Evolutionary conservation across 2,888 invertebrate genomes (phyloP).

Genomic region (Leptothorax acervorum): DNA sequence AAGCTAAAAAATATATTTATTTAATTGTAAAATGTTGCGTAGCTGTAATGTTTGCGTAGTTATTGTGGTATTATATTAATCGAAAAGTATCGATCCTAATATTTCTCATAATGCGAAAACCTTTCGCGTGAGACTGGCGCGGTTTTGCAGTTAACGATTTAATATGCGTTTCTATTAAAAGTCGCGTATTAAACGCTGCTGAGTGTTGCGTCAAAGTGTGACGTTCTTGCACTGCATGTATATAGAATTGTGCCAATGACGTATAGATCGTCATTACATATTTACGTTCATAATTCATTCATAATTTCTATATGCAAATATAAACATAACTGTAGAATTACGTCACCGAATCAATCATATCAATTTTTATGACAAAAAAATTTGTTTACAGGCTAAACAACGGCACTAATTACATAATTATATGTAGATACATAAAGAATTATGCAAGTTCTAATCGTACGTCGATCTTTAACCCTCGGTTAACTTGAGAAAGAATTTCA

Average conservation of each 20-base stretch:
- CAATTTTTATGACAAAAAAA: not conserved
- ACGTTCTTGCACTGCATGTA: not conserved
- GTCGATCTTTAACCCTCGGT: not conserved
- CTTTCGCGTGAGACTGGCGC: not conserved
- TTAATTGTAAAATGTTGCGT: not conserved
- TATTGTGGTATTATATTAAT: not conserved
- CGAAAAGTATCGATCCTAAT: not conserved
- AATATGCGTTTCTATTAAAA: slow-evolving; percentile 34
- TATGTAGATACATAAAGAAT: not conserved
- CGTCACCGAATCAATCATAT: not conserved
- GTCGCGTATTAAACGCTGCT: not conserved
- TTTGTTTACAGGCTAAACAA: not conserved
- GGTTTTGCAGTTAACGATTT: not conserved
- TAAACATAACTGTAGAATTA: not conserved
- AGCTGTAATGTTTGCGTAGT: not conserved
- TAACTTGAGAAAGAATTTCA: slow-evolving; percentile 13
- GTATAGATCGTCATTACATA: not conserved
- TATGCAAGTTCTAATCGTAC: slow-evolving; percentile 3
- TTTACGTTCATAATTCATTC: not conserved
- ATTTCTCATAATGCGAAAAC: slow-evolving; percentile 1
- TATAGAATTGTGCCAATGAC: slow-evolving; percentile 21
- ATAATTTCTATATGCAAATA: slow-evolving; percentile 1
- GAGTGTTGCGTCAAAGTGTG: not conserved
- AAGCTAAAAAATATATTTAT: not conserved
- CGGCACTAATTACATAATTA: slow-evolving; percentile 11